Base-by-base conservation (phyloP, 2,888 invertebrate genomes). In the Sarcophaga variegata region DNA sequence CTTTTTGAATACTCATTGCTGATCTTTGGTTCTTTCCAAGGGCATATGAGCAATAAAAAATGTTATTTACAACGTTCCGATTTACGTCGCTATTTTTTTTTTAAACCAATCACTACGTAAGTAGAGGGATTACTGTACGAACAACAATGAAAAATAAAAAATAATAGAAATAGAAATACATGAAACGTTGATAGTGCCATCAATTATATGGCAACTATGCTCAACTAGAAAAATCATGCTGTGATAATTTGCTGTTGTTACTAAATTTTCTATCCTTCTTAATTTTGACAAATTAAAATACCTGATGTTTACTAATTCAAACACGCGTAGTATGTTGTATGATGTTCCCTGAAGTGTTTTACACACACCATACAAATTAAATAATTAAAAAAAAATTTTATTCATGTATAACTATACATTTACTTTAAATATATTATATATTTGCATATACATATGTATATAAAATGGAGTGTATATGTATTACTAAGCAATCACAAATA, bases 221-320 rank as follows among this genome's bases (percentile, higher is more conserved):
- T 74, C 81, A 64, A 83, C 74, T 66, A 54, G 4, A 54, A 54
- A 59, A 69, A 67, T 82, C 84, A 82, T 79, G 87, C 84, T n/a
- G n/a, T n/a, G n/a, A n/a, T n/a, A n/a, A n/a, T n/a, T n/a, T n/a
- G n/a, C n/a, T 85, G 87, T 81, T 87, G 75, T 83, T 83, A 81
- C 78, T 78, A 66, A 70, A 59, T 78, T 83, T 83, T 76, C 62
- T 83, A 69, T 72, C 80, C 70, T 80, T 86, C 83, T 37, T 37
- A 80, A 80, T 67, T 86, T 74, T 62, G 54, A 37, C 78, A 78
- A 64, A 47, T 59, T 37, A 25, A 25, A 54, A 17, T 54, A 5
- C 14, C 14, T 10, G 3, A 17, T 4, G 54, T 54, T 10, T 37
- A 37, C 37, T 10, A 37, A 37, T 37, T 37, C 37, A 37, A 10